Conservation (phyloP, 2,113 vertebrate species). For the Cheilinus undulatus region DNA sequence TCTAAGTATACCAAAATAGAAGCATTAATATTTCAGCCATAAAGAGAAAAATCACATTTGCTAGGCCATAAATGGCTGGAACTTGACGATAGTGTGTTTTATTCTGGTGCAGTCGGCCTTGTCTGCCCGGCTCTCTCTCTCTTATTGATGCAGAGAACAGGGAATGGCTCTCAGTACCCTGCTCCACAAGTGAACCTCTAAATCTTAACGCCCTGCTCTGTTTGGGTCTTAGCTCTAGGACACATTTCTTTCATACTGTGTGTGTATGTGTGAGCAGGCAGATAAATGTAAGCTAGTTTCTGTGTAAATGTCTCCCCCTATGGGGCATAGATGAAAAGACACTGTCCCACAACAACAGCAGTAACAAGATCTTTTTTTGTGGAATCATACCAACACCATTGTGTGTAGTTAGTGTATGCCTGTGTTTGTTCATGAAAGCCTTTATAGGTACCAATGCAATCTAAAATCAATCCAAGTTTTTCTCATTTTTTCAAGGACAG, state of each 20-base stretch:
- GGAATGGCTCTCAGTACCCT: constrained; percentile 54
- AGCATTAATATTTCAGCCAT: constrained; percentile 72
- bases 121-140: constrained; percentile 38
- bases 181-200: constrained; percentile 51
- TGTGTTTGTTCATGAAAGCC: constrained; percentile 21
- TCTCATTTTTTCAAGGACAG: constrained; percentile 58
- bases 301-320: constrained; percentile 42
- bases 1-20: constrained; percentile 64
- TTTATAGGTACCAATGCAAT: constrained; percentile 31
- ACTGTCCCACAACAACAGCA: not conserved
- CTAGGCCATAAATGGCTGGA: constrained; percentile 63
- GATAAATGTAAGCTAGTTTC: not conserved
- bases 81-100: constrained; percentile 55
- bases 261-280: not conserved
- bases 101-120: constrained; percentile 56
- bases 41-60: constrained; percentile 71
- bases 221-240: constrained; percentile 36
- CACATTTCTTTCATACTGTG: constrained; percentile 35
- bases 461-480: constrained; percentile 51
- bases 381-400: constrained; percentile 10
- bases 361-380: not conserved
- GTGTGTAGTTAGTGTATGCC: constrained; percentile 3
- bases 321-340: constrained; percentile 13
- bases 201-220: constrained; percentile 45
- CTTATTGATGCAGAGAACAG: constrained; percentile 64